A percentile compares a stretch with the other conserved stretches of the same genome.
These are phyloP conservation scores for Eudyptes chrysolophus DNA, from an alignment of 2,113 vertebrate genomes.

Conservation along the genomic window DNA sequence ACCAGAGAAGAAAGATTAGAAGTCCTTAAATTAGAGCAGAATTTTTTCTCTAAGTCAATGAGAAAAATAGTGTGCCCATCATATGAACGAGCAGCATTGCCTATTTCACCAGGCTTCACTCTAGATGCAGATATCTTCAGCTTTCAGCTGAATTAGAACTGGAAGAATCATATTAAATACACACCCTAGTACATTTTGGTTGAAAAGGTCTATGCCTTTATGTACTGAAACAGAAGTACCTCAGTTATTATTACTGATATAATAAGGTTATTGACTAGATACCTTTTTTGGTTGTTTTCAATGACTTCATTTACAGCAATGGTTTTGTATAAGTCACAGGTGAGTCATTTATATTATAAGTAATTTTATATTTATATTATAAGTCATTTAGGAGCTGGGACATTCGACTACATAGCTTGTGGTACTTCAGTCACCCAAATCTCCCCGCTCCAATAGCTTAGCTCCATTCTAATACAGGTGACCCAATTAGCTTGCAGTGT, in stretches of 20 bases:
- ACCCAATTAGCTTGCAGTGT: background rate
- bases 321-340: background rate
- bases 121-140: background rate
- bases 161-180: background rate
- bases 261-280: background rate
- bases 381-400: background rate
- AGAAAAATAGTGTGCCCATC: background rate
- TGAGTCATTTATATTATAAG: background rate
- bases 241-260: background rate
- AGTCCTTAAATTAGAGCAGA: background rate
- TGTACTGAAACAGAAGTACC: background rate
- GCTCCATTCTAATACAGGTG: background rate
- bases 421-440: background rate
- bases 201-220: background rate
- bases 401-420: background rate
- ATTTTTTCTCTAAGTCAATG: background rate
- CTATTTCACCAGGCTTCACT: background rate
- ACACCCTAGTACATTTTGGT: background rate
- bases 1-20: background rate
- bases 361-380: too few relatives aligned
- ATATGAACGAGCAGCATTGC: background rate
- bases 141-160: background rate
- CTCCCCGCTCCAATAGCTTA: background rate
- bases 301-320: background rate
- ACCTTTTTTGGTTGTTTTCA: background rate